Evolutionary conservation across 2,797 vertebrate species (phyloP).

Genomic region (Sebastolobus altivelis): DNA sequence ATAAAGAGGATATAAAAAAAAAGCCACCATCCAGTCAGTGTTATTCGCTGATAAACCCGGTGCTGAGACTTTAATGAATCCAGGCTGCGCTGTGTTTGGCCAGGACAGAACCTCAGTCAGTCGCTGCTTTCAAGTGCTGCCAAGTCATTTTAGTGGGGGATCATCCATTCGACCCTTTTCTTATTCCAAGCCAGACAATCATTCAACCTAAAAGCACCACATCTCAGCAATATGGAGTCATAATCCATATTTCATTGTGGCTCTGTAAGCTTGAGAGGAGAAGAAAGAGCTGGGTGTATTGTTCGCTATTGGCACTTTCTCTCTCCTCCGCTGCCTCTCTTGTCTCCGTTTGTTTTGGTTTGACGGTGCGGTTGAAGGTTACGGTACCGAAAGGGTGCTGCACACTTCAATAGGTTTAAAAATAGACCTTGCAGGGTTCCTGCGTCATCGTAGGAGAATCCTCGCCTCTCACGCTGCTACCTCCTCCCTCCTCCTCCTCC

Average conservation of each 20-base stretch:
- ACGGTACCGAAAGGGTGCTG: conserved; percentile 72
- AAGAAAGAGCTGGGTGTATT: conserved; percentile 23
- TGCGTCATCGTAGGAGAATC: conserved; percentile 83
- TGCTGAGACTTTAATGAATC: conserved; percentile 76
- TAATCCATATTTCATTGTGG: conserved; percentile 69
- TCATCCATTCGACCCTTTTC: conserved; percentile 70
- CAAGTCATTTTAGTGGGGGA: conserved; percentile 81
- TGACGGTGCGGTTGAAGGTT: conserved; percentile 72
- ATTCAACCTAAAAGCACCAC: conserved; percentile 64
- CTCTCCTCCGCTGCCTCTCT: conserved; percentile 12
- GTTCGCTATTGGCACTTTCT: conserved; percentile 7
- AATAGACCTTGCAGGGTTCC: conserved; percentile 78
- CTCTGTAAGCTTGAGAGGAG: conserved; percentile 26
- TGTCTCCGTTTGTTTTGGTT: conserved; percentile 74
- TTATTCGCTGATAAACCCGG: conserved; percentile 71
- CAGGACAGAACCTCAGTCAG: conserved; percentile 65
- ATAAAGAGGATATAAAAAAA: conserved; percentile 54
- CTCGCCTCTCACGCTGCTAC: conserved; percentile 48
- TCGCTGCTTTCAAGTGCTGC: conserved; percentile 77
- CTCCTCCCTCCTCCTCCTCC: conserved; percentile 19
- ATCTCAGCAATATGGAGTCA: conserved; percentile 59
- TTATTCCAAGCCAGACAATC: conserved; percentile 71
- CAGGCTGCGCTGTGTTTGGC: conserved; percentile 68
- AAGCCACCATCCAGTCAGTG: conserved; percentile 49
- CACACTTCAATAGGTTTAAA: conserved; percentile 79